Conservation (phyloP, 2,113 vertebrate genomes). For the Plecotus auritus region DNA sequence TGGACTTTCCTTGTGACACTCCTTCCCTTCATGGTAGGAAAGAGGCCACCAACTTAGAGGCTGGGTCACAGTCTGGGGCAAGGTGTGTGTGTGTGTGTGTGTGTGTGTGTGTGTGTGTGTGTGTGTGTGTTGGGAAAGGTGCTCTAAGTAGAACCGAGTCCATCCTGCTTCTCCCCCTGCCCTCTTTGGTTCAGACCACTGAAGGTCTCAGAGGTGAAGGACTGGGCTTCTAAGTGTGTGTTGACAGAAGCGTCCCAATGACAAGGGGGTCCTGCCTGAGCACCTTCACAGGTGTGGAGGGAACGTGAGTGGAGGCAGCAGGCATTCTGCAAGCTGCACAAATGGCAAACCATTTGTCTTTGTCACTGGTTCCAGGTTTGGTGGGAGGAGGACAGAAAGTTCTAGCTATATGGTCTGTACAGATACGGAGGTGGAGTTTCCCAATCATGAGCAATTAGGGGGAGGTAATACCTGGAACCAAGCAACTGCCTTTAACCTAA, state of each 20-base stretch:
- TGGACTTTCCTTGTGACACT: conserved; percentile 43
- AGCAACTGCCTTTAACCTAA: background rate
- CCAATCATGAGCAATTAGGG: background rate
- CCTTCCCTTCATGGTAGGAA: conserved; percentile 57
- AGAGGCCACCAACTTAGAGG: background rate
- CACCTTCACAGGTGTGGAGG: background rate
- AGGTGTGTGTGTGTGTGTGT: background rate
- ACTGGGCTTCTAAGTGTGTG: background rate
- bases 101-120: too few relatives aligned
- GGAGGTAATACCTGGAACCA: background rate
- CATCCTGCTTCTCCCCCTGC: background rate
- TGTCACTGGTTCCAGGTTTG: background rate
- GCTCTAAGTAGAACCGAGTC: background rate
- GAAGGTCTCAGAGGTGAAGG: background rate
- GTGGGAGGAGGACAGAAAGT: background rate
- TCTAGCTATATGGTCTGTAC: background rate
- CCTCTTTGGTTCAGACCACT: background rate
- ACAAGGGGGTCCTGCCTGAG: background rate
- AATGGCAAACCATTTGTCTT: background rate
- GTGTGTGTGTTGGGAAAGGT: background rate
- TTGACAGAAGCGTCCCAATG: background rate
- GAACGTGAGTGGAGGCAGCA: background rate
- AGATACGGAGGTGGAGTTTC: background rate
- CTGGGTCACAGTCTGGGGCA: background rate
- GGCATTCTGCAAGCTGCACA: background rate